Evolutionary conservation across 2,113 vertebrate genomes (phyloP).

Genomic region (Glareola pratincola): DNA sequence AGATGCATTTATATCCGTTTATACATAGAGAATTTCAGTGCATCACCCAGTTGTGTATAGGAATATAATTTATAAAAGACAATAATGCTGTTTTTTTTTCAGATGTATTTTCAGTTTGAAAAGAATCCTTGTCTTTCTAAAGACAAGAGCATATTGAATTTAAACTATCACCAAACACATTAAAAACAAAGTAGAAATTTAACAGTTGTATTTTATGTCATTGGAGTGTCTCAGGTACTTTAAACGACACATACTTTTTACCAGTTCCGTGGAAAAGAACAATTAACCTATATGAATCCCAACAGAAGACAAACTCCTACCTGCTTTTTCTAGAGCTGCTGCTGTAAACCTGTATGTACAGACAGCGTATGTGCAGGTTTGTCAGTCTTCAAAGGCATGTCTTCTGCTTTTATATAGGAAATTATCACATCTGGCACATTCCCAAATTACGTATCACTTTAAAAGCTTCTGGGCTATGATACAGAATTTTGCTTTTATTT

Average conservation of each 20-base stretch:
- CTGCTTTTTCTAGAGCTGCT: neutral
- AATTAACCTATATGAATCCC: neutral
- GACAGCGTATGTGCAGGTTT: neutral
- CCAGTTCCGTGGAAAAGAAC: neutral
- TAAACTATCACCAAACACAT: neutral
- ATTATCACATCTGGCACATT: neutral
- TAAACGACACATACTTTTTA: neutral
- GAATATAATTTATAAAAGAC: neutral
- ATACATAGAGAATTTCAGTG: neutral
- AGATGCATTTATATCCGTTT: neutral
- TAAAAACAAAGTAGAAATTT: neutral
- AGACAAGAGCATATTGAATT: neutral
- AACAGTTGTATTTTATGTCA: neutral
- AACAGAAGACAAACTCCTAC: neutral
- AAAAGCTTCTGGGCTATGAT: neutral
- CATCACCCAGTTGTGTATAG: neutral
- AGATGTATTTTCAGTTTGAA: neutral
- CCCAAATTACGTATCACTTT: neutral
- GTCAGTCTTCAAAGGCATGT: neutral
- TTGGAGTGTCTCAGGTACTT: neutral
- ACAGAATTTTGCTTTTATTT: neutral
- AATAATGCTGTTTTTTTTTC: neutral
- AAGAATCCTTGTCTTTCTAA: neutral
- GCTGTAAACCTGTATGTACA: neutral
- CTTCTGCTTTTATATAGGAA: neutral